Evolutionary conservation across 2,113 vertebrate species (phyloP), one percentile per base, ranked within the genome.

Genomic region (Scalopus aquaticus): DNA sequence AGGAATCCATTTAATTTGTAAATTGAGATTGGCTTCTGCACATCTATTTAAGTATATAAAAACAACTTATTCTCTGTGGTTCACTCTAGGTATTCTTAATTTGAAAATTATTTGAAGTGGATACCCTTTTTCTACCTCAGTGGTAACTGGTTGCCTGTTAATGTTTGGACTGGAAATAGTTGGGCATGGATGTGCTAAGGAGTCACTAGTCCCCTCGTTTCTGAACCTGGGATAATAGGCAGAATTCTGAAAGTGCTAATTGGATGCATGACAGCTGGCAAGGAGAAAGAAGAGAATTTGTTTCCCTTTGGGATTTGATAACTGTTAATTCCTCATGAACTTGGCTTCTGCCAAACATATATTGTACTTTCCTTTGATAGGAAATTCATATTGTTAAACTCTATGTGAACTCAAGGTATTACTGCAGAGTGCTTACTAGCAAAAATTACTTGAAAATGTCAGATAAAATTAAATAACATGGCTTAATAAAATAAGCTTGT

Each of bases 361-460:
- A 97, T 51, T 93, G 90, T 95, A 91, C 96, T 96, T 97, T 79
- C 32, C 93, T 84, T 88, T 97, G 98, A 98, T 98, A 98, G 98
- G 98, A 96, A 98, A 98, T 98, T 98, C 95, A 97, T 97, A 82
- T 96, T 98, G 97, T 98, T 98, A 98, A 98, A 98, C 98, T 98
- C 98, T 96, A 37, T 88, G 65, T 98, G 98, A 98, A 98, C 98
- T 98, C 98, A 98, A 95, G 97, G 97, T 97, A 97, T 89, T 97
- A 97, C 97, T n/a, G 90, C 88, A 96, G 97, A 97, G 97, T 92
- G 97, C 96, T 98, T 98, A 98, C 98, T 82, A 97, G 97, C 96
- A 98, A 98, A 98, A 97, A 98, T 42, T 97, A 98, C 96, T 96
- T 94, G 96, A 97, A 97, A 98, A 98, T 97, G 98, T 97, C 98